These are phyloP conservation scores for Heteromyza rotundicornis DNA, from an alignment of 2,888 invertebrate genomes.

Conservation along the genomic window DNA sequence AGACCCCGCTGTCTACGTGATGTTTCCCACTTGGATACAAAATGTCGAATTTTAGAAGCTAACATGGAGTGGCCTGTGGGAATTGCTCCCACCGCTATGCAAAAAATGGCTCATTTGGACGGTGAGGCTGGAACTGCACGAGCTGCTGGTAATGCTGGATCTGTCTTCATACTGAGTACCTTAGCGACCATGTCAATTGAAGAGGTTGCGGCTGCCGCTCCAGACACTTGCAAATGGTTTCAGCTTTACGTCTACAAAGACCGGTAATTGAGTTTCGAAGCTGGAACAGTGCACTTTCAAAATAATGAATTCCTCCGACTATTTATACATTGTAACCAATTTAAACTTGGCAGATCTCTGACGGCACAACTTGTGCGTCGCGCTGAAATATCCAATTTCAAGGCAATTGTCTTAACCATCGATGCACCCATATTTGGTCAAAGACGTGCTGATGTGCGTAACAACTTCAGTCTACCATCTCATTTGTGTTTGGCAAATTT, in stretches of 20 bases:
- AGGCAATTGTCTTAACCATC: slow-evolving; percentile 85
- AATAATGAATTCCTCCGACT: too few species aligned
- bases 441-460: slow-evolving; percentile 80
- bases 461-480: slow-evolving; percentile 81
- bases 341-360: slow-evolving; percentile 66
- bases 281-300: too few species aligned
- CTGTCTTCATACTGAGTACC: slow-evolving; percentile 84
- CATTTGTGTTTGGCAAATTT: slow-evolving; percentile 88
- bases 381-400: slow-evolving; percentile 84
- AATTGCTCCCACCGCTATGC: slow-evolving; percentile 90
- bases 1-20: slow-evolving; percentile 79
- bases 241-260: slow-evolving; percentile 90
- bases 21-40: slow-evolving; percentile 70
- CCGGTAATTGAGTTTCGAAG: slow-evolving; percentile 66
- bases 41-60: slow-evolving; percentile 70
- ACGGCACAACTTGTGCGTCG: slow-evolving; percentile 75
- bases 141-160: slow-evolving; percentile 80
- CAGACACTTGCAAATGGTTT: slow-evolving; percentile 83
- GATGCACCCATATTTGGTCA: slow-evolving; percentile 89
- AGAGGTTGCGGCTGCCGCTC: slow-evolving; percentile 81
- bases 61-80: slow-evolving; percentile 77
- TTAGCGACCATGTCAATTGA: slow-evolving; percentile 87
- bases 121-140: slow-evolving; percentile 84
- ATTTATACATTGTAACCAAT: too few species aligned
- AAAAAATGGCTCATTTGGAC: slow-evolving; percentile 86